Evolutionary conservation across 1,140 invertebrate genomes (phyloP).

Genomic region (Drosophila orena): DNA sequence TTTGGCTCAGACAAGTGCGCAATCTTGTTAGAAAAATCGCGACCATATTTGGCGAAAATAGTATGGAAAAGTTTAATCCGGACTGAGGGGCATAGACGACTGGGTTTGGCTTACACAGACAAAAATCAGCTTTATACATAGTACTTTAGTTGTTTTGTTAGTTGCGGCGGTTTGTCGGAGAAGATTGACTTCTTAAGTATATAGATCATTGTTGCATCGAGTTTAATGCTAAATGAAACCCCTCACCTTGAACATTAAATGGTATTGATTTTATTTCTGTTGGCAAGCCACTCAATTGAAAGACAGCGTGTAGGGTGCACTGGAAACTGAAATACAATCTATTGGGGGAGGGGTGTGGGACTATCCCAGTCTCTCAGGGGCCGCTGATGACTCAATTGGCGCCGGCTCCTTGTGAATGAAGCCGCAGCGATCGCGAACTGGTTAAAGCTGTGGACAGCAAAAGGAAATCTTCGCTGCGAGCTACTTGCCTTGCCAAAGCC

Average conservation of each 20-base stretch:
- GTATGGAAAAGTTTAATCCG: conserved; percentile 20
- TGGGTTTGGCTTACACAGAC: background rate
- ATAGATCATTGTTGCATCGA: too few relatives aligned
- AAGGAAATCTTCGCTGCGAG: conserved; percentile 72
- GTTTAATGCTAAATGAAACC: background rate
- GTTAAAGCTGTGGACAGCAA: conserved; percentile 56
- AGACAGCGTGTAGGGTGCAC: conserved; percentile 13
- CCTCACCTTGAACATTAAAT: too few relatives aligned
- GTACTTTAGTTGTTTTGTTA: too few relatives aligned
- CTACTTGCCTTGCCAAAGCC: conserved; percentile 63
- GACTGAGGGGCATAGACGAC: conserved; percentile 30
- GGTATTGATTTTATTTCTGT: too few relatives aligned
- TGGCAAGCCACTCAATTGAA: background rate
- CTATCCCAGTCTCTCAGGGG: conserved; percentile 43
- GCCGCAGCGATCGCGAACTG: conserved; percentile 53
- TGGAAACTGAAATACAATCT: conserved; percentile 39
- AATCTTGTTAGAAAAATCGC: conserved; percentile 74
- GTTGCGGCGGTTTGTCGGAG: too few relatives aligned
- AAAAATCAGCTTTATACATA: too few relatives aligned
- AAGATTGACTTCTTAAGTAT: too few relatives aligned
- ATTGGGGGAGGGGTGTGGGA: background rate
- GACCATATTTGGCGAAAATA: conserved; percentile 78
- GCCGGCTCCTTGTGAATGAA: conserved; percentile 64
- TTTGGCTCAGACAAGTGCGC: conserved; percentile 51
- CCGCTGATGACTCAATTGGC: conserved; percentile 70